Conservation (phyloP, 2,113 vertebrate genomes). For the Chamaetylas fuelleborni region DNA sequence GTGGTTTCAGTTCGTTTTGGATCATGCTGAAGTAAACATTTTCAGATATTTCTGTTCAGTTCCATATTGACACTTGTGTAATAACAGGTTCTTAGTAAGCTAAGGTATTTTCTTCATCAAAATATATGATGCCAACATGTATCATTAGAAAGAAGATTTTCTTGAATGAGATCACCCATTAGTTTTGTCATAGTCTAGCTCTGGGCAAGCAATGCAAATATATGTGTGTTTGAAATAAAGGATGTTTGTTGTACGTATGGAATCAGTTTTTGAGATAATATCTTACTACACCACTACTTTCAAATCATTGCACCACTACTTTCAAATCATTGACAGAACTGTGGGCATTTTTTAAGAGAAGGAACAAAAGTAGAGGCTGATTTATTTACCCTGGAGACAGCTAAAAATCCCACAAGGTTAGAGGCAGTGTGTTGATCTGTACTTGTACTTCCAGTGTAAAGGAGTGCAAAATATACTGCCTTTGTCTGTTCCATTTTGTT, state of each 20-base stretch:
- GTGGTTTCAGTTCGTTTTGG: neutral
- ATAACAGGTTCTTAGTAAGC: neutral
- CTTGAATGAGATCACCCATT: neutral
- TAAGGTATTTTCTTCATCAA: neutral
- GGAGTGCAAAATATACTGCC: neutral
- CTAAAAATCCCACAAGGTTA: neutral
- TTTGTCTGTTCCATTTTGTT: neutral
- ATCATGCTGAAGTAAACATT: neutral
- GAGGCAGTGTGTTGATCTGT: neutral
- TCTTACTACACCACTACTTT: neutral
- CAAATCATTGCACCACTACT: neutral
- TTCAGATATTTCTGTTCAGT: neutral
- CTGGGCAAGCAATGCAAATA: neutral
- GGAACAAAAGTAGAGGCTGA: neutral
- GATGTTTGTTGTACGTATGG: neutral
- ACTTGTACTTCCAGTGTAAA: neutral
- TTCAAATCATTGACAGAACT: neutral
- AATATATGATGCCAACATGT: neutral
- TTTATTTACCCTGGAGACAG: neutral
- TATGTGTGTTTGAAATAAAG: neutral
- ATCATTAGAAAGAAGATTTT: neutral
- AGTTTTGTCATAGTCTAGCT: neutral
- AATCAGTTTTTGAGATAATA: neutral
- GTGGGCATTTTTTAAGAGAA: neutral
- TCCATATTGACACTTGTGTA: neutral